These are phyloP conservation scores for Mycogona germanica DNA, from an alignment of 2,888 invertebrate species.

Conservation along the genomic window DNA sequence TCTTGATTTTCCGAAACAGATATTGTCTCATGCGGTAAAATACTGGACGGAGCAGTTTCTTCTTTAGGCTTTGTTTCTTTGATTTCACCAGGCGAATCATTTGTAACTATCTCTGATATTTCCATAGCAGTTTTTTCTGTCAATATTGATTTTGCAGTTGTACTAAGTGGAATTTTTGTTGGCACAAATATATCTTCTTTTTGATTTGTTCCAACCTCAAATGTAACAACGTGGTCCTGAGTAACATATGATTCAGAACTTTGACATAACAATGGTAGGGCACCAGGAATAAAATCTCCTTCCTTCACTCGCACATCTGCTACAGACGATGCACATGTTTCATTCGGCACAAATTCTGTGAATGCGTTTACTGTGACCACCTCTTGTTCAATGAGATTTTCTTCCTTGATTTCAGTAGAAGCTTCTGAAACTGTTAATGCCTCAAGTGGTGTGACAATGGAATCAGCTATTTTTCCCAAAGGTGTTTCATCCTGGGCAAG, in stretches of 20 bases:
- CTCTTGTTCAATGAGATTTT: neutral
- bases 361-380: neutral
- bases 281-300: constrained; percentile 8
- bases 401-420: constrained; percentile 16
- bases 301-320: constrained; percentile 14
- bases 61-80: constrained; percentile 1
- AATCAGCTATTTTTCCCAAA: constrained; percentile 5
- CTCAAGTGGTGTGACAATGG: constrained; percentile 10
- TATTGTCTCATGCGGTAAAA: constrained; percentile 19
- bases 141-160: constrained; percentile 4
- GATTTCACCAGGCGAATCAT: constrained; percentile 14
- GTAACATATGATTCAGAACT: constrained; percentile 4
- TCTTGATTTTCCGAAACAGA: constrained; percentile 12
- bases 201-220: constrained; percentile 12
- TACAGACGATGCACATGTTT: neutral
- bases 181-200: constrained; percentile 18
- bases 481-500: constrained; percentile 2
- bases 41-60: neutral
- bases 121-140: constrained; percentile 20
- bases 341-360: constrained; percentile 5
- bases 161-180: constrained; percentile 1
- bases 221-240: constrained; percentile 7
- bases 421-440: constrained; percentile 17
- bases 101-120: constrained; percentile 20
- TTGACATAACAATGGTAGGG: constrained; percentile 1